These are phyloP conservation scores for Bombyx mandarina DNA, from an alignment of 1,140 invertebrate genomes.

Conservation along the genomic window DNA sequence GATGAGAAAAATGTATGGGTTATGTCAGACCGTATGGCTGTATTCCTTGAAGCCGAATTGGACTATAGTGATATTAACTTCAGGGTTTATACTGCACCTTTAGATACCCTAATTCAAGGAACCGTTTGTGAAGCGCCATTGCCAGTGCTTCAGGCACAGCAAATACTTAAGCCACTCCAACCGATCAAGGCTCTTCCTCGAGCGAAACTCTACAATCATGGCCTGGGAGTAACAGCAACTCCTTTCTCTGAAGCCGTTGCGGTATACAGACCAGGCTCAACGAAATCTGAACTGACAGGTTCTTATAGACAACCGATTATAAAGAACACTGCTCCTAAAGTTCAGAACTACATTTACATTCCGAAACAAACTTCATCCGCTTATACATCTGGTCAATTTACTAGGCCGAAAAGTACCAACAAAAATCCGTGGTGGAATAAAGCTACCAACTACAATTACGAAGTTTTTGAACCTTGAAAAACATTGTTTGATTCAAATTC, in stretches of 20 bases:
- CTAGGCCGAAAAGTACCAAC: constrained; percentile 1
- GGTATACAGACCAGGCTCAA: constrained; percentile 4
- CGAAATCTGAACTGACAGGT: neutral
- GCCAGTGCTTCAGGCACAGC: constrained; percentile 1
- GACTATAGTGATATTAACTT: constrained; percentile 86
- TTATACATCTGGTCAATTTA: neutral
- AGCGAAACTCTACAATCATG: constrained; percentile 3
- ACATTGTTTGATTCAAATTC: neutral
- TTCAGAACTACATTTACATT: constrained; percentile 11
- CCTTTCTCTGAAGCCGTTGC: neutral
- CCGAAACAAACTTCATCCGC: constrained; percentile 11
- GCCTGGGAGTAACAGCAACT: constrained; percentile 4
- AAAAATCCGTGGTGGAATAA: constrained; percentile 20
- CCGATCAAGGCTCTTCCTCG: constrained; percentile 4
- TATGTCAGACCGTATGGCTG: constrained; percentile 85
- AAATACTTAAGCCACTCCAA: constrained; percentile 2
- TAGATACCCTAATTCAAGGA: constrained; percentile 75
- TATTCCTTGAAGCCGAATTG: constrained; percentile 78
- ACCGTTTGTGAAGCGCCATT: constrained; percentile 77
- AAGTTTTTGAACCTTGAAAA: constrained; percentile 17
- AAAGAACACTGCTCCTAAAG: constrained; percentile 8
- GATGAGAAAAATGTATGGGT: constrained; percentile 79
- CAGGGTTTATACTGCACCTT: constrained; percentile 78
- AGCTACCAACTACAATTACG: constrained; percentile 14
- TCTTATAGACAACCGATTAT: constrained; percentile 3